A percentile compares a stretch with the other conserved stretches of the same genome.
Evolutionary conservation across 2,113 vertebrate genomes (phyloP).

Genomic region (Manacus vitellinus): DNA sequence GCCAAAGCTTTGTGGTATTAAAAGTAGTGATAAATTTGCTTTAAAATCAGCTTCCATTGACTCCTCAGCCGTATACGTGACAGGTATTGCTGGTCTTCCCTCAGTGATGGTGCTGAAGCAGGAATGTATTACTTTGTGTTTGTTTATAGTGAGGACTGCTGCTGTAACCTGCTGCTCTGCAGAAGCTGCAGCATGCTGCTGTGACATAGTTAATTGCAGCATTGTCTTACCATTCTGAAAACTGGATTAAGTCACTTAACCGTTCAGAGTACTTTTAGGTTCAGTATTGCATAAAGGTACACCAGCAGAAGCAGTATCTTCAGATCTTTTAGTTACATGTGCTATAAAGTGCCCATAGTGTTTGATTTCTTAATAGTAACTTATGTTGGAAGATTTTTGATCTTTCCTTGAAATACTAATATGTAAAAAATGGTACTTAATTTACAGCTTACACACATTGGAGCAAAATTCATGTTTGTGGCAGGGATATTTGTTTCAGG

Average conservation of each 20-base stretch:
- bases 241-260: constrained; percentile 49
- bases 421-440: constrained; percentile 12
- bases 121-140: neutral
- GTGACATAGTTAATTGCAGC: neutral
- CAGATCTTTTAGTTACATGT: neutral
- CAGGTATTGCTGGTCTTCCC: neutral
- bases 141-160: neutral
- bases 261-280: constrained; percentile 22
- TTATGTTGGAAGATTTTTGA: neutral
- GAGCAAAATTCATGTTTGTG: constrained; percentile 93
- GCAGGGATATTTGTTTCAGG: constrained; percentile 88
- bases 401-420: neutral
- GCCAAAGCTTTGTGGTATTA: neutral
- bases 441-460: constrained; percentile 91
- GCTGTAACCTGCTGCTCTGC: neutral
- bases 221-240: constrained; percentile 1
- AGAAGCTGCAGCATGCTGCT: neutral
- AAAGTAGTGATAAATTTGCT: neutral
- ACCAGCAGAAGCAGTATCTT: neutral
- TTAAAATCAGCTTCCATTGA: neutral
- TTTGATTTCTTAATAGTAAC: neutral
- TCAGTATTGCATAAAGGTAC: neutral
- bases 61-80: fast-evolving
- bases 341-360: neutral
- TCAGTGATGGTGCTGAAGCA: neutral